Conservation (phyloP, 2,113 vertebrate genomes). For the Takifugu bimaculatus region DNA sequence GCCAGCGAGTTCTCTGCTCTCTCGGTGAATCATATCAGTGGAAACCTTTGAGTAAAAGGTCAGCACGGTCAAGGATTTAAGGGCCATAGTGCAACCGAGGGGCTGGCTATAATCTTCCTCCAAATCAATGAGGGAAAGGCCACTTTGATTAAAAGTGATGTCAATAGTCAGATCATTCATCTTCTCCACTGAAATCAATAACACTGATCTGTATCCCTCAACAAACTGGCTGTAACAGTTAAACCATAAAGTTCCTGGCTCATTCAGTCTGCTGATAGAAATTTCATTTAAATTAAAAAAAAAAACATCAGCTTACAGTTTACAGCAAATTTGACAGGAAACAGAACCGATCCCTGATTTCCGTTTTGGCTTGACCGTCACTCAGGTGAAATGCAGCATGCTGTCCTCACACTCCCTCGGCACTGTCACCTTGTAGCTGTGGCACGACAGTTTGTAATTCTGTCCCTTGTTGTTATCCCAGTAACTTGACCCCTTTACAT, state of each 20-base stretch:
- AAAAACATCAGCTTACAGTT: no score
- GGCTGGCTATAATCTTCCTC: constrained; percentile 11
- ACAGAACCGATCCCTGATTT: no score
- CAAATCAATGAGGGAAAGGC: constrained; percentile 21
- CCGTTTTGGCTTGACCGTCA: constrained; percentile 13
- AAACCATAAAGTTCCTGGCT: no score
- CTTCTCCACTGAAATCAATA: no score
- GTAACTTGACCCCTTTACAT: constrained; percentile 71
- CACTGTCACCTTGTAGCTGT: constrained; percentile 81
- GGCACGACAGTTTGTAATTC: constrained; percentile 86
- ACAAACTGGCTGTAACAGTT: no score
- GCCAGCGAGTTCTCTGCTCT: constrained; percentile 25
- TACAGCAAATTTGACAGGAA: no score
- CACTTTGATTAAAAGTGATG: no score
- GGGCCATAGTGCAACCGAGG: neutral
- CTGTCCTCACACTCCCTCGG: constrained; percentile 89
- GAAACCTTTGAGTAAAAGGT: constrained; percentile 49
- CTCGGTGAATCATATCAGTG: constrained; percentile 31
- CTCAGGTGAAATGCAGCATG: constrained; percentile 91
- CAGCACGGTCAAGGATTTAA: constrained; percentile 10
- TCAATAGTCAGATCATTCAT: no score
- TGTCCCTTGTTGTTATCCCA: constrained; percentile 90
- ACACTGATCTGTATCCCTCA: no score
- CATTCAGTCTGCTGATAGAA: no score
- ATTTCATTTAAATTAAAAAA: no score